Evolutionary conservation across 2,113 vertebrate genomes (phyloP).

Genomic region (Serilophus lunatus): DNA sequence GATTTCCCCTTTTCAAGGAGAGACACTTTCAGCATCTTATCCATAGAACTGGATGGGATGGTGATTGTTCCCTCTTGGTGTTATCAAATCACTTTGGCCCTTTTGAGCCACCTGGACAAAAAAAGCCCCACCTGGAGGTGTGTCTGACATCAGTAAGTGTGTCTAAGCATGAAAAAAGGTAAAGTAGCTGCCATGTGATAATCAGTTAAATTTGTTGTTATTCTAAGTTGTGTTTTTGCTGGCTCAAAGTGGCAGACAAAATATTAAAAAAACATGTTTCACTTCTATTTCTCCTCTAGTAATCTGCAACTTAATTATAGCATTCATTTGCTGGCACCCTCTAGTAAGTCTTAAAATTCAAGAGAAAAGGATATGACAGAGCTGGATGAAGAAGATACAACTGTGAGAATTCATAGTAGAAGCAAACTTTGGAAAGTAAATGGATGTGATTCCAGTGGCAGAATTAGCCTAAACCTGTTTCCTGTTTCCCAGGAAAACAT

Average conservation of each 20-base stretch:
- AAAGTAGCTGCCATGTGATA: background rate
- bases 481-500: background rate
- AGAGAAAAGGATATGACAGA: background rate
- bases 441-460: background rate
- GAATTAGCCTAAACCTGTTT: background rate
- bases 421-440: background rate
- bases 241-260: background rate
- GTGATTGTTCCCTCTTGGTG: background rate
- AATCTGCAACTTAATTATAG: background rate
- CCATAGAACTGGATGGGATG: background rate
- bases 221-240: background rate
- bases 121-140: background rate
- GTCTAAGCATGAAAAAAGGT: background rate
- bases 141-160: background rate
- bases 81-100: background rate
- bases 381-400: background rate
- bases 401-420: background rate
- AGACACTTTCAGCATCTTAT: background rate
- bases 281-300: background rate
- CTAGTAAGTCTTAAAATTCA: background rate
- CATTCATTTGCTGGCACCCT: background rate
- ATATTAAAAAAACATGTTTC: background rate
- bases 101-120: background rate
- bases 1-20: background rate
- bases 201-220: background rate